A percentile compares a stretch with the other conserved stretches of the same genome.
These are phyloP conservation scores for Rhodophaea formosa DNA, from an alignment of 2,888 invertebrate genomes.

Conservation along the genomic window DNA sequence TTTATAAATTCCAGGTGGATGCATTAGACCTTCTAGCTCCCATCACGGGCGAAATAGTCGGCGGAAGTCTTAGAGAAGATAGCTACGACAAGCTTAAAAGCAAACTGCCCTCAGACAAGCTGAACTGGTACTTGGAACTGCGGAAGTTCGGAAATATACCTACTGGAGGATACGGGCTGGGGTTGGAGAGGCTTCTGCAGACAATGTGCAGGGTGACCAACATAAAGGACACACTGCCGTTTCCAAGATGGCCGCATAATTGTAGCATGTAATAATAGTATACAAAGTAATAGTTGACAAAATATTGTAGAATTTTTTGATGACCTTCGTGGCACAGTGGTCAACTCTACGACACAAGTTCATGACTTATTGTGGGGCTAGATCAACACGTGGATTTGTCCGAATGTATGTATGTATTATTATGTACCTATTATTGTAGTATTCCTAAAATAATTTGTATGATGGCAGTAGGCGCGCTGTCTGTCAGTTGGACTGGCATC, in stretches of 20 bases:
- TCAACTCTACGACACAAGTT: no score
- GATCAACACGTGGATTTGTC: no score
- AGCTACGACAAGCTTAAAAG: slow-evolving; percentile 82
- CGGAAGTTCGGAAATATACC: slow-evolving; percentile 93
- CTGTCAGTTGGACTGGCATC: no score
- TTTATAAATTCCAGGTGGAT: slow-evolving; percentile 77
- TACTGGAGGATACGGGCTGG: slow-evolving; percentile 97
- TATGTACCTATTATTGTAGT: no score
- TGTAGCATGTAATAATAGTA: slow-evolving; percentile 82
- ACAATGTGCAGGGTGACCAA: slow-evolving; percentile 89
- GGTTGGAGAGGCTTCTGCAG: slow-evolving; percentile 95
- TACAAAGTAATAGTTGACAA: no score
- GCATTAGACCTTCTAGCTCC: slow-evolving; percentile 95
- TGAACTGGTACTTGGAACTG: slow-evolving; percentile 94
- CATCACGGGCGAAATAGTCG: slow-evolving; percentile 95
- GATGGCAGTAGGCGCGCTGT: no score
- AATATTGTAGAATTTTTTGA: no score
- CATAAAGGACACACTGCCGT: slow-evolving; percentile 96
- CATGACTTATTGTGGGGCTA: no score
- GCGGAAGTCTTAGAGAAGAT: slow-evolving; percentile 96
- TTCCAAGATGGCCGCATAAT: slow-evolving; percentile 96
- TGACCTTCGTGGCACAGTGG: no score
- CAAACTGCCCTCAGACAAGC: slow-evolving; percentile 81
- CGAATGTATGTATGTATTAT: no score
- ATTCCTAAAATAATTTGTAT: no score